phyloP scores from a whole-genome alignment of 2,888 invertebrate genomes.

The Callosobruchus maculatus region DNA sequence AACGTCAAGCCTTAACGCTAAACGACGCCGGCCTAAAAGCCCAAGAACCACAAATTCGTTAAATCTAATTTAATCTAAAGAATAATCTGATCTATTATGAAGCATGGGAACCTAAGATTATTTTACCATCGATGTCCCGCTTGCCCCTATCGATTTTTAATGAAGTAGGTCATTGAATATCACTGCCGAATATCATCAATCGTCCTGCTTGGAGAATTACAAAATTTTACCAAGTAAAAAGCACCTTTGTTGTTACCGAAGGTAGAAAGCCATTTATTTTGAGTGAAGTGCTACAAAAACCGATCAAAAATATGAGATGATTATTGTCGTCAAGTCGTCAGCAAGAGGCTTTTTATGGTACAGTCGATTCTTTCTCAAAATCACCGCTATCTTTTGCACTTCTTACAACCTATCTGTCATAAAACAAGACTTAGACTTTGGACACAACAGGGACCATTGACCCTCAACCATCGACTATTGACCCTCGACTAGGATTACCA shows the following conservation, averaged over 20 bases:
- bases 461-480: too few relatives aligned
- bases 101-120: too few relatives aligned
- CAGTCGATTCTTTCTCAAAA: neutral
- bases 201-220: neutral
- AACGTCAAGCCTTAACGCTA: too few relatives aligned
- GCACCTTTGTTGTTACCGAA: neutral
- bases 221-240: neutral
- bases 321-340: neutral
- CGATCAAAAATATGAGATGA: neutral
- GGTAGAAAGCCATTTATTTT: neutral
- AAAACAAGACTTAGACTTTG: too few relatives aligned
- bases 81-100: too few relatives aligned
- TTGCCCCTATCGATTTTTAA: neutral
- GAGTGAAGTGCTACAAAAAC: neutral
- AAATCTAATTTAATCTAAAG: too few relatives aligned
- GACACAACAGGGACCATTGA: too few relatives aligned
- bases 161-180: neutral
- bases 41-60: too few relatives aligned
- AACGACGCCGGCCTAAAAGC: too few relatives aligned
- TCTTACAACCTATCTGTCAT: neutral
- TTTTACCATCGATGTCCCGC: too few relatives aligned
- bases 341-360: neutral
- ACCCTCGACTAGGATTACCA: too few relatives aligned
- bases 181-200: neutral
- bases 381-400: neutral